Evolutionary conservation across 1,140 invertebrate genomes (phyloP).

Genomic region (Drosophila mayri): DNA sequence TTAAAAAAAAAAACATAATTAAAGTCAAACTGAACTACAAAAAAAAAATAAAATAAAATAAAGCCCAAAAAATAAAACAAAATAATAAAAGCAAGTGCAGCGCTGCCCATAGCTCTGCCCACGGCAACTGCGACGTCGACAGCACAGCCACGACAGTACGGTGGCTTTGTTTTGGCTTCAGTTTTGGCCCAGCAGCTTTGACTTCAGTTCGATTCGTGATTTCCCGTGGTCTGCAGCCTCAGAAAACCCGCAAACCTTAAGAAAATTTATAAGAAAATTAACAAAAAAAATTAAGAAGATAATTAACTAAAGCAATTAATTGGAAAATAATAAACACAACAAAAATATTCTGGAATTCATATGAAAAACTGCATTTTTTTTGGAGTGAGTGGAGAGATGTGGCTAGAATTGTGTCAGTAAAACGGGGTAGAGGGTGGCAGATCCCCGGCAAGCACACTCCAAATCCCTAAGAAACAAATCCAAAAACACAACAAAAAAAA

Average conservation of each 20-base stretch:
- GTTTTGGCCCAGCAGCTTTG: constrained; percentile 59
- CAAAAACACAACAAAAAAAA: neutral
- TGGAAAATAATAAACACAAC: neutral
- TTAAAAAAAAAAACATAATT: constrained; percentile 2
- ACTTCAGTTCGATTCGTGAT: constrained; percentile 55
- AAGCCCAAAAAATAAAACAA: neutral
- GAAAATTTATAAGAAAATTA: neutral
- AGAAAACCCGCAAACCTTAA: constrained; percentile 31
- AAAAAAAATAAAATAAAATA: neutral
- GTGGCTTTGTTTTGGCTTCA: constrained; percentile 54
- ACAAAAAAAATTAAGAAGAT: neutral
- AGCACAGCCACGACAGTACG: constrained; percentile 16
- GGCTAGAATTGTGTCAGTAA: constrained; percentile 16
- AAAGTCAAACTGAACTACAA: neutral
- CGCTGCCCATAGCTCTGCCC: constrained; percentile 53
- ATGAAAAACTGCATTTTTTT: constrained; percentile 20
- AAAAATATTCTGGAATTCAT: neutral
- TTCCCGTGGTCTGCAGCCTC: constrained; percentile 18
- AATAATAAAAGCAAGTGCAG: constrained; percentile 48
- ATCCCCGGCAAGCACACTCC: neutral
- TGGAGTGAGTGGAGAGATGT: constrained; percentile 30
- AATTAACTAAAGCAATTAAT: neutral
- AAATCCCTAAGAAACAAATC: neutral
- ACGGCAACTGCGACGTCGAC: constrained; percentile 45
- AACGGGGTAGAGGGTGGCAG: neutral